Evolutionary conservation across 2,888 invertebrate species (phyloP), one percentile per base, ranked within the genome.

Genomic region (Crepidodera aurea): DNA sequence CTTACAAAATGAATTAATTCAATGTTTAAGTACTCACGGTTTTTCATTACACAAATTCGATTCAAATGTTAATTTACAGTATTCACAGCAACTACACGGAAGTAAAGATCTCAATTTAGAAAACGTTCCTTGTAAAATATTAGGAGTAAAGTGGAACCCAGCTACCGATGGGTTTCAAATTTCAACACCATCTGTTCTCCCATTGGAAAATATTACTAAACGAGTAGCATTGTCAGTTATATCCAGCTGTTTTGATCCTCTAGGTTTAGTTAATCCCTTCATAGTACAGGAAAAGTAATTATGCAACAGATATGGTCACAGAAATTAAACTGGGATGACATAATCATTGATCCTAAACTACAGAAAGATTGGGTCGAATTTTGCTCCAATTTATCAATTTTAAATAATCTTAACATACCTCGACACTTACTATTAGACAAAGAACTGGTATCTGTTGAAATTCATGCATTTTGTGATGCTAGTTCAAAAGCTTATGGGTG

Each of bases 391-490:
- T 16, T 42, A 7, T 8, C 42, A 42, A n/a, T n/a, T n/a, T n/a
- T n/a, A n/a, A n/a, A n/a, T n/a, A n/a, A n/a, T 15, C 2, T 40
- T 6, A 12, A 13, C 2, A 12, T 4, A 8, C 16, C 40, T 4
- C 12, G 40, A 15, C 40, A 40, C 7, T 4, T 40, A 2, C 2
- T 15, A 15, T 40, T 15, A 15, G 2, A 10, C n/a, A 40, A n/a
- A 42, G 12, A 19, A 16, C 4, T 19, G 2, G 2, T 12, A 12
- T 5, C n/a, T 1, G 15, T 57, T 4, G 58, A 64, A 55, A 1
- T 66, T 18, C 66, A 64, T 59, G 63, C 51, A 1, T 66, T 66
- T 59, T 44, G 57, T 10, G 59, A 61, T 22, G 50, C 61, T 2
- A 44, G 51, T 25, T 15, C 25, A 6, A 53, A 39, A 1, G 57